phyloP scores from a whole-genome alignment of 1,140 invertebrate species.

The Papilio machaon region DNA sequence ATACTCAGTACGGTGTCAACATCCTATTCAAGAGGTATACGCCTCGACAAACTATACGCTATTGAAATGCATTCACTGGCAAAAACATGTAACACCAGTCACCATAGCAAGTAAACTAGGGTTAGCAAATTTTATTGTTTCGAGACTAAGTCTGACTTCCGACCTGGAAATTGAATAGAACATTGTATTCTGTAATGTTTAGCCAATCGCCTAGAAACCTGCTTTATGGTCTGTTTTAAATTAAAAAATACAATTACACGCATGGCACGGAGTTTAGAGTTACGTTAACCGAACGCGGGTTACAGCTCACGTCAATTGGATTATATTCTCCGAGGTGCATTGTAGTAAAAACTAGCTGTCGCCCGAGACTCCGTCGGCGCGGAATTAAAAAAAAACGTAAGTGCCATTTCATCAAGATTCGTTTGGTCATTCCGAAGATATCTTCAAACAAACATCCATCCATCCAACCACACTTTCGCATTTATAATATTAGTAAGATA shows the following conservation, averaged over 20 bases:
- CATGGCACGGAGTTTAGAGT: constrained; percentile 13
- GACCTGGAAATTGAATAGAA: constrained; percentile 30
- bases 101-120: neutral
- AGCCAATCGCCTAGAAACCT: constrained; percentile 36
- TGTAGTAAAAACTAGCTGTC: no score
- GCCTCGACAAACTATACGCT: constrained; percentile 39
- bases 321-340: constrained; percentile 5
- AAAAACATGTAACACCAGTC: constrained; percentile 43
- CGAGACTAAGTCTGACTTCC: constrained; percentile 29
- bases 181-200: constrained; percentile 33
- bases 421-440: no score
- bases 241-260: constrained; percentile 25
- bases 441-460: no score
- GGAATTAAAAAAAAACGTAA: no score
- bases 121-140: constrained; percentile 33
- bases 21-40: constrained; percentile 44
- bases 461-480: no score
- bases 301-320: constrained; percentile 28
- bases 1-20: constrained; percentile 42
- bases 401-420: no score
- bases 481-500: no score
- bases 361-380: no score
- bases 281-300: constrained; percentile 26
- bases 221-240: constrained; percentile 34
- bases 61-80: constrained; percentile 50